A percentile compares a stretch with the other conserved stretches of the same genome.
phyloP scores from a whole-genome alignment of 2,113 vertebrate genomes.

The Pteronura brasiliensis region DNA sequence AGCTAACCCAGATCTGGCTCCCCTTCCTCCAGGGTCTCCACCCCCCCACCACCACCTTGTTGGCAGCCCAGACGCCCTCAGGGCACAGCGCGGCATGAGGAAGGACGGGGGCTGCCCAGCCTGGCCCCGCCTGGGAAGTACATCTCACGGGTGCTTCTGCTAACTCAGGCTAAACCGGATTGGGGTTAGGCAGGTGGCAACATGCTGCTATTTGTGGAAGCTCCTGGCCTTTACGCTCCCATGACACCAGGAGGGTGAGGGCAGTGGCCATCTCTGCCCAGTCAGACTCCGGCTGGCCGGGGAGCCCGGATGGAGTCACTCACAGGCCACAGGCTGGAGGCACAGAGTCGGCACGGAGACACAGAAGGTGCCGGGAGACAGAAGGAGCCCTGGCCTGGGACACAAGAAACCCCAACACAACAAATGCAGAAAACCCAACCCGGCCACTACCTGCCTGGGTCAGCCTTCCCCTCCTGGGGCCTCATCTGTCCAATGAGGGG shows the following conservation, averaged over 20 bases:
- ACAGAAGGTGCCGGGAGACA: not conserved
- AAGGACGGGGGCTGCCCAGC: not conserved
- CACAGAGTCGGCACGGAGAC: not conserved
- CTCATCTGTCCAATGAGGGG: not conserved
- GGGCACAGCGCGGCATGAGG: slow-evolving; percentile 27
- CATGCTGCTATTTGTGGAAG: slow-evolving; percentile 55
- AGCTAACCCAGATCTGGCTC: not conserved
- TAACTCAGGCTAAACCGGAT: slow-evolving; percentile 70
- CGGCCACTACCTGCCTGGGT: accelerated
- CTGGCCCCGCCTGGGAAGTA: not conserved
- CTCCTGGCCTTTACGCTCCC: slow-evolving; percentile 34
- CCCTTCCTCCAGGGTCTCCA: not conserved
- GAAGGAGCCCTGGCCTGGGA: not conserved
- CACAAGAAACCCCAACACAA: not conserved
- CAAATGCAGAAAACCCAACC: not conserved
- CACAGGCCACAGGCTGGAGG: not conserved
- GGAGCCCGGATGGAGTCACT: not conserved
- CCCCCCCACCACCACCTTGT: not conserved
- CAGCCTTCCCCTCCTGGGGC: not conserved
- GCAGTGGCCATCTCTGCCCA: not conserved
- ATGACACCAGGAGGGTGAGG: not conserved
- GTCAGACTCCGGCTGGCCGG: not conserved
- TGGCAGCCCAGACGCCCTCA: not conserved
- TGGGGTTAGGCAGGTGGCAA: slow-evolving; percentile 35
- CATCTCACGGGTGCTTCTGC: slow-evolving; percentile 27